Evolutionary conservation across 2,797 vertebrate species (phyloP), one percentile per base, ranked within the genome.

Genomic region (Echiichthys vipera): DNA sequence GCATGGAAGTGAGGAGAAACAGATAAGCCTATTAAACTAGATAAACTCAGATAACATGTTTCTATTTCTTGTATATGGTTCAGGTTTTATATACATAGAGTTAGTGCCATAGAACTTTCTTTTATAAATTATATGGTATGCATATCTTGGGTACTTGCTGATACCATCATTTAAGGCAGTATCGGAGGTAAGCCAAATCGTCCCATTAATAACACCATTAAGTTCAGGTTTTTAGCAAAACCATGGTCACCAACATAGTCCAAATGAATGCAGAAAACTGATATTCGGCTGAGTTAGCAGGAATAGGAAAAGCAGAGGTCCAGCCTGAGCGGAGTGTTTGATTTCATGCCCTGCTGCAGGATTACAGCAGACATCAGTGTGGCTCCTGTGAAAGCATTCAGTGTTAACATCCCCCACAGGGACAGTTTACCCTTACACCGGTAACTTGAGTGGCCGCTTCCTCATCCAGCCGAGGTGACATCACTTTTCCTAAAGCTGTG

Each of bases 371-470:
- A 56, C 67, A 63, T 30, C 34, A 18, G n/a, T n/a, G 54, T 24
- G 17, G 53, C 49, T 54, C 49, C 67, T 57, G 59, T 76, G 67
- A 76, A 77, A 80, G 74, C 34, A 0, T 39, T 70, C 69, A 73
- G 42, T 62, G 75, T 74, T 62, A 77, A 84, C 67, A 37, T 67
- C 36, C 53, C 74, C 58, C 37, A 34, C 56, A 45, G 70, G 69
- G 57, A 57, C 18, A 2, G 6, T 58, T 78, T 45, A 39, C 36
- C 63, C 45, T 62, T 24, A 3, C 65, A 30, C 14, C 24, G 40
- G 77, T 55, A 83, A 88, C 75, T 12, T 5, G 54, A 87, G 76
- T 5, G 32, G 46, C 67, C n/a, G 18, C 71, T 65, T 66, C 59
- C 53, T 51, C 9, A 18, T 77, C 77, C 61, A 57, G 49, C 47